A percentile compares a stretch with the other conserved stretches of the same genome.
These are phyloP conservation scores for Terebella lapidaria DNA, from an alignment of 2,888 invertebrate genomes.

Conservation along the genomic window DNA sequence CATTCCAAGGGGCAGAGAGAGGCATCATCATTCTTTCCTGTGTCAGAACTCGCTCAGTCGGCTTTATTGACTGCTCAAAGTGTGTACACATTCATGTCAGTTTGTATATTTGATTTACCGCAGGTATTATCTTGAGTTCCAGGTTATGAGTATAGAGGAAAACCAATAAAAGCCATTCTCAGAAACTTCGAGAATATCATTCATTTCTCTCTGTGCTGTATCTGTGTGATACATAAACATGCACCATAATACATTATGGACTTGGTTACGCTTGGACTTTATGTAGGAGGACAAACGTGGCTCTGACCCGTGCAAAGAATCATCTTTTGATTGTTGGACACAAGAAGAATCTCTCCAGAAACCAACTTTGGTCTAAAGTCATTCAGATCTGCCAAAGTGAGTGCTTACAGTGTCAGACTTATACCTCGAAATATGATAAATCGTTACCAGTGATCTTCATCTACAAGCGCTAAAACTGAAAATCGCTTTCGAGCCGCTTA, in stretches of 20 bases:
- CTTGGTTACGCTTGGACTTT: not conserved
- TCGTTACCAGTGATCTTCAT: too few relatives aligned
- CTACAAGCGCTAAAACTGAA: too few relatives aligned
- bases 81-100: conserved; percentile 14
- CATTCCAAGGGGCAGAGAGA: conserved; percentile 44
- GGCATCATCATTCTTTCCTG: conserved; percentile 41
- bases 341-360: conserved; percentile 30
- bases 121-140: not conserved
- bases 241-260: not conserved
- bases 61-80: conserved; percentile 43
- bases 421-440: too few relatives aligned
- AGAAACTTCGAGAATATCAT: too few relatives aligned
- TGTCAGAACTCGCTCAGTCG: conserved; percentile 33
- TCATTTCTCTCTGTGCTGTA: too few relatives aligned
- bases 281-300: conserved; percentile 34
- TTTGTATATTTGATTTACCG: not conserved
- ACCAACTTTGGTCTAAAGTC: conserved; percentile 34
- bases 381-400: conserved; percentile 34
- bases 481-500: too few relatives aligned
- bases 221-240: too few relatives aligned
- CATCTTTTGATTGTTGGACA: conserved; percentile 42
- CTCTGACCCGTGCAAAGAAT: conserved; percentile 37
- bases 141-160: too few relatives aligned
- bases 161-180: too few relatives aligned
- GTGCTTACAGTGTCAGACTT: too few relatives aligned